A percentile compares a stretch with the other conserved stretches of the same genome.
Conservation (phyloP, 2,113 vertebrate species). For the Chamaea fasciata region DNA sequence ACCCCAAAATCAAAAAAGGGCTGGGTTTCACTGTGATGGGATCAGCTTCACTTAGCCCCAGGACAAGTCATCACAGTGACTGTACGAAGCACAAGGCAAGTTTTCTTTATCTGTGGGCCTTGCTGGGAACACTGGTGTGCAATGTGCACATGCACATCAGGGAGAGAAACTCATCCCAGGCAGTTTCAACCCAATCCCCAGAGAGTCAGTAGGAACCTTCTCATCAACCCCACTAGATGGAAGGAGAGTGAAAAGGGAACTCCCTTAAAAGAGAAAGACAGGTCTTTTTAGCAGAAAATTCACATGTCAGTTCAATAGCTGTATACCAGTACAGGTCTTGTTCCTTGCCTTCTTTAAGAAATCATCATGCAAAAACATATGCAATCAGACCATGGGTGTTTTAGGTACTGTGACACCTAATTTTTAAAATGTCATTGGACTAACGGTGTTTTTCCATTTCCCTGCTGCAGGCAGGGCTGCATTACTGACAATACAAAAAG, state of each 20-base stretch:
- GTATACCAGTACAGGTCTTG: neutral
- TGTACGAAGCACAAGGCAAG: neutral
- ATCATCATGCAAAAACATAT: neutral
- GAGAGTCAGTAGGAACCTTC: neutral
- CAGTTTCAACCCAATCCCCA: neutral
- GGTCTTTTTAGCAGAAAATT: neutral
- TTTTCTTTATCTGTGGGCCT: neutral
- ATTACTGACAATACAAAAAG: neutral
- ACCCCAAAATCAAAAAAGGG: neutral
- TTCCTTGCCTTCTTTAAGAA: neutral
- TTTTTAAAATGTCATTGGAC: neutral
- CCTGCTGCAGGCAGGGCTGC: neutral
- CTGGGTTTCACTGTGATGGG: neutral
- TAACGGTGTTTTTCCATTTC: neutral
- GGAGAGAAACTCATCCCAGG: rapidly evolving
- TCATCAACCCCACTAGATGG: neutral
- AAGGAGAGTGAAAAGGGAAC: neutral
- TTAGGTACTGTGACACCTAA: neutral
- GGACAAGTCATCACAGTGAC: neutral
- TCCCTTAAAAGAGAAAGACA: neutral
- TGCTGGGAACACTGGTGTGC: neutral
- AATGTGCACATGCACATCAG: rapidly evolving
- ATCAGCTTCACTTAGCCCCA: neutral
- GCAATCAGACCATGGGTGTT: neutral
- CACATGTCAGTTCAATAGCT: neutral